Conservation (phyloP, 30 jellyfish, hydroid and myxozoan species). For the Pelagia noctiluca region DNA sequence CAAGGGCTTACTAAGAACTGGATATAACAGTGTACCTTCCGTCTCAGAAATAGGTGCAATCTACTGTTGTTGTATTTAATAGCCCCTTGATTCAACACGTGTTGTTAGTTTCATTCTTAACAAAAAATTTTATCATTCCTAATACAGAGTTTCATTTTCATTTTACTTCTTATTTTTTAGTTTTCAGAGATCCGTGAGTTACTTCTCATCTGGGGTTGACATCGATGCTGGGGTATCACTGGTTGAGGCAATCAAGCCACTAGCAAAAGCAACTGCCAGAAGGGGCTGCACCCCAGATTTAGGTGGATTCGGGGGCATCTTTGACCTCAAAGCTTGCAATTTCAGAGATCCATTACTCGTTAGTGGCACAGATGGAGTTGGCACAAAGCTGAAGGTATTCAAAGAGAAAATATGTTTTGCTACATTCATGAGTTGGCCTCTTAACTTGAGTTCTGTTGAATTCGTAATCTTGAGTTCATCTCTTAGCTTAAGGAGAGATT, state of each 20-base stretch:
- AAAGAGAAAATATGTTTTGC: too few relatives aligned
- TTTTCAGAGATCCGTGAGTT: slow-evolving; percentile 69
- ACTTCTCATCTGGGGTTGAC: slow-evolving; percentile 92
- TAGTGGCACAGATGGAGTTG: slow-evolving; percentile 98
- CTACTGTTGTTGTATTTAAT: neutral
- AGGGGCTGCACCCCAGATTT: slow-evolving; percentile 86
- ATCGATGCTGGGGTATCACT: slow-evolving; percentile 90
- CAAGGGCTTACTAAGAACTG: too few relatives aligned
- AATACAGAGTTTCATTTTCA: too few relatives aligned
- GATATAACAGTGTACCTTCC: too few relatives aligned
- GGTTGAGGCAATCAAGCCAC: slow-evolving; percentile 91
- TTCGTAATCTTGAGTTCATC: too few relatives aligned
- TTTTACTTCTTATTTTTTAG: slow-evolving; percentile 37
- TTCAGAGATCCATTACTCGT: slow-evolving; percentile 82
- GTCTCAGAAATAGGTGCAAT: too few relatives aligned
- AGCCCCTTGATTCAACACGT: neutral
- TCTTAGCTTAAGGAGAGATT: too few relatives aligned
- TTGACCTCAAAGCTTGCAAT: slow-evolving; percentile 84
- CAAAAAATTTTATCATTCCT: too few relatives aligned
- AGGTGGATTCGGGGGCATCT: slow-evolving; percentile 97
- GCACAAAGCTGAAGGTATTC: slow-evolving; percentile 94
- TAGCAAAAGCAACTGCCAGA: slow-evolving; percentile 88
- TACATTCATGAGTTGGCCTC: too few relatives aligned
- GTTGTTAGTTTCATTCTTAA: too few relatives aligned
- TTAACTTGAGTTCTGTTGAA: too few relatives aligned